Evolutionary conservation across 2,113 vertebrate genomes (phyloP).

Genomic region (Lontra canadensis): DNA sequence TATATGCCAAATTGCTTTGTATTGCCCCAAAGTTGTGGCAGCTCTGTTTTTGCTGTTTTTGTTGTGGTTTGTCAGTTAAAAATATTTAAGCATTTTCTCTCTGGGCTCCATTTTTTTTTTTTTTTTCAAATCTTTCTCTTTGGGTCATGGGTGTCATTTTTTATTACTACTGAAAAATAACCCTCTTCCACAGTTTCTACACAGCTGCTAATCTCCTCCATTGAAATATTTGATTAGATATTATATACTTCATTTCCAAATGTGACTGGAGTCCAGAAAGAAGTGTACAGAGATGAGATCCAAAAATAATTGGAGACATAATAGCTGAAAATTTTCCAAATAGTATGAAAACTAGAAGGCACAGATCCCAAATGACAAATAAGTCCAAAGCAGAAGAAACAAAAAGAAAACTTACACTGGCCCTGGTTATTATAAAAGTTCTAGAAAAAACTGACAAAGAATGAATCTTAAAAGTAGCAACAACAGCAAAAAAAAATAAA

Average conservation of each 20-base stretch:
- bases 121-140: neutral
- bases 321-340: neutral
- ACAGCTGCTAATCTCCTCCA: neutral
- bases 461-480: neutral
- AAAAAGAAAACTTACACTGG: neutral
- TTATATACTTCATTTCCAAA: neutral
- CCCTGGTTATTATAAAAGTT: neutral
- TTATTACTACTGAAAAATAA: neutral
- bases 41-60: neutral
- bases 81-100: neutral
- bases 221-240: neutral
- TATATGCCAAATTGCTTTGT: neutral
- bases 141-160: neutral
- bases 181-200: fast-evolving
- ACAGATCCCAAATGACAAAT: neutral
- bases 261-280: neutral
- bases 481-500: neutral
- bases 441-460: neutral
- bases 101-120: neutral
- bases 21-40: no score
- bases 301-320: neutral
- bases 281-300: neutral
- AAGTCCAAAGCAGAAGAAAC: neutral
- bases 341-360: neutral
- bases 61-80: neutral